Conservation (phyloP, 2,888 invertebrate genomes). For the Rhabditoides inermis region DNA sequence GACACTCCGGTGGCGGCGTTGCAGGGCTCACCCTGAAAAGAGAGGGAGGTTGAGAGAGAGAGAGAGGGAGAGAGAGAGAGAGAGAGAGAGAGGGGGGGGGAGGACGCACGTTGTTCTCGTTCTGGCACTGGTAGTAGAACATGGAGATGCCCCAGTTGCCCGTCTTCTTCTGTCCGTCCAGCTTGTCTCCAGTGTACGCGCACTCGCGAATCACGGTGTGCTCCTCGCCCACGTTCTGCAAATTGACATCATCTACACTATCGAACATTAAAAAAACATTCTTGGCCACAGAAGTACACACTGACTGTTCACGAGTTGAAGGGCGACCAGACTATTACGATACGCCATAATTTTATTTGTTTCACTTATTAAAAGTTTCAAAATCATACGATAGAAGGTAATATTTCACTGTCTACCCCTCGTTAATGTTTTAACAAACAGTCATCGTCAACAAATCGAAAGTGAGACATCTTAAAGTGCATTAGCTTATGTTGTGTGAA, state of each 20-base stretch:
- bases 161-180: slow-evolving; percentile 39
- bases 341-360: too few species aligned
- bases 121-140: slow-evolving; percentile 54
- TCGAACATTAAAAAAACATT: background rate
- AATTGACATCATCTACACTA: background rate
- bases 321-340: too few species aligned
- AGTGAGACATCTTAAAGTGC: too few species aligned
- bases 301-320: too few species aligned
- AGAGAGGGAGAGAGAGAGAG: background rate
- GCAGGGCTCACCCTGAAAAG: slow-evolving; percentile 4
- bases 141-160: slow-evolving; percentile 45
- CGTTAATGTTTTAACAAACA: background rate
- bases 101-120: too few species aligned
- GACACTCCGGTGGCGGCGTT: background rate
- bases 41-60: too few species aligned
- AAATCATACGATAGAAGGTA: background rate
- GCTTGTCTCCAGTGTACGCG: slow-evolving; percentile 43
- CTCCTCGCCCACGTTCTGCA: slow-evolving; percentile 33
- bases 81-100: too few species aligned
- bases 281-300: too few species aligned
- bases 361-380: too few species aligned
- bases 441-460: too few species aligned
- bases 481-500: too few species aligned
- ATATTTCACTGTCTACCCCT: background rate
- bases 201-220: slow-evolving; percentile 39